Evolutionary conservation across 37 sponge, comb jelly and placozoan species (phyloP).

Genomic region (Theonella swinhoei): DNA sequence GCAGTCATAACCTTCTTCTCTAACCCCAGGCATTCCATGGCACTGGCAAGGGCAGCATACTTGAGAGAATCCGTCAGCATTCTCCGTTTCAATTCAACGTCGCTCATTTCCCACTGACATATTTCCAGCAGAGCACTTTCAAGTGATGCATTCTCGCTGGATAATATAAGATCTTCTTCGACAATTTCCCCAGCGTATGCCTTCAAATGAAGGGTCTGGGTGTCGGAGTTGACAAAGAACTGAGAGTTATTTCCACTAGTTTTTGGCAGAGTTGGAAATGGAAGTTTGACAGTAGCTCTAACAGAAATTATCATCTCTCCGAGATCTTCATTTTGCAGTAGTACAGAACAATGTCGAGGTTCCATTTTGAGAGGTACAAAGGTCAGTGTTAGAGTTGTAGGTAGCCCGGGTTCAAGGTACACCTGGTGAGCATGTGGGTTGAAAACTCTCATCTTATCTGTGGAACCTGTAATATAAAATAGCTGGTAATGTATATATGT

Average conservation of each 20-base stretch:
- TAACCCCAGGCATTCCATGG: conserved; percentile 21
- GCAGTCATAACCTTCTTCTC: neutral
- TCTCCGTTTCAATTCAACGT: conserved; percentile 43
- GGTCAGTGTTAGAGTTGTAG: neutral
- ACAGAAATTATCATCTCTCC: conserved; percentile 48
- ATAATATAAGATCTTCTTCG: conserved; percentile 42
- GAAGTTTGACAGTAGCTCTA: conserved; percentile 22
- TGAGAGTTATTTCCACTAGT: neutral
- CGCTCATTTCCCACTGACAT: conserved; percentile 46
- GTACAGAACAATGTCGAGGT: conserved; percentile 39
- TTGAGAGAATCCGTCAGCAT: conserved; percentile 40
- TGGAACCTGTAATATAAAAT: conserved; percentile 2
- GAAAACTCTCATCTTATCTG: conserved; percentile 23
- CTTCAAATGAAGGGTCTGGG: conserved; percentile 50
- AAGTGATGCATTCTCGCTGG: conserved; percentile 27
- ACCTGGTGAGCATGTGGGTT: neutral
- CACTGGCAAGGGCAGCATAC: conserved; percentile 47
- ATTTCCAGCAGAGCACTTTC: conserved; percentile 48
- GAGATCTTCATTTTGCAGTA: conserved; percentile 16
- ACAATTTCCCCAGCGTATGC: conserved; percentile 21
- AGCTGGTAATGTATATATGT: neutral
- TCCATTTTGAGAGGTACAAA: conserved; percentile 46
- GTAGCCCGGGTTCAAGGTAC: neutral
- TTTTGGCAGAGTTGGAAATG: conserved; percentile 33
- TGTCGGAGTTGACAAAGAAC: conserved; percentile 26